Conservation (phyloP, 2,888 invertebrate species). For the Augiades crinisus region DNA sequence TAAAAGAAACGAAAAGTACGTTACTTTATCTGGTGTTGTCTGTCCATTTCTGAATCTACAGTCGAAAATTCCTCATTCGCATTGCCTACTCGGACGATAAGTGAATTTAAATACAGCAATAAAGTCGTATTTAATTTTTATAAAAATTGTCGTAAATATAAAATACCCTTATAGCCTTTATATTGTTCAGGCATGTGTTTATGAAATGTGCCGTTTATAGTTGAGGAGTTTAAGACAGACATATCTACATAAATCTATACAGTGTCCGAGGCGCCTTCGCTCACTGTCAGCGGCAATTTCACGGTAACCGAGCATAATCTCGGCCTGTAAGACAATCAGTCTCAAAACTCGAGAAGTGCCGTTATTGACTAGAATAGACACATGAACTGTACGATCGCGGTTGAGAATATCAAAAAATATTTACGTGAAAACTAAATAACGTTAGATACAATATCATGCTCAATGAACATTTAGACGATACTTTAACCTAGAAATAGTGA, state of each 20-base stretch:
- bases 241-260: no score
- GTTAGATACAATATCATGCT: neutral
- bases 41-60: slow-evolving; percentile 65
- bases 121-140: slow-evolving; percentile 69
- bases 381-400: neutral
- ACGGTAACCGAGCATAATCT: neutral
- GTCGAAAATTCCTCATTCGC: slow-evolving; percentile 52
- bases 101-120: slow-evolving; percentile 73
- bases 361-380: neutral
- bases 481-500: no score
- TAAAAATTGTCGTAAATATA: no score
- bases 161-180: no score
- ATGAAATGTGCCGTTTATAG: no score
- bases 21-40: slow-evolving; percentile 62
- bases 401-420: neutral
- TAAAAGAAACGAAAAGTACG: slow-evolving; percentile 47
- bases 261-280: no score
- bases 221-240: no score
- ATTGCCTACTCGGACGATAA: slow-evolving; percentile 60
- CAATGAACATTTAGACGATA: no score
- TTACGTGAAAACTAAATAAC: neutral
- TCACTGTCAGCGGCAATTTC: neutral
- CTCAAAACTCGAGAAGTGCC: neutral
- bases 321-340: neutral
- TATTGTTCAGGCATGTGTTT: no score